Conservation (phyloP, 2,797 vertebrate species). For the Gambusia yucatana region DNA sequence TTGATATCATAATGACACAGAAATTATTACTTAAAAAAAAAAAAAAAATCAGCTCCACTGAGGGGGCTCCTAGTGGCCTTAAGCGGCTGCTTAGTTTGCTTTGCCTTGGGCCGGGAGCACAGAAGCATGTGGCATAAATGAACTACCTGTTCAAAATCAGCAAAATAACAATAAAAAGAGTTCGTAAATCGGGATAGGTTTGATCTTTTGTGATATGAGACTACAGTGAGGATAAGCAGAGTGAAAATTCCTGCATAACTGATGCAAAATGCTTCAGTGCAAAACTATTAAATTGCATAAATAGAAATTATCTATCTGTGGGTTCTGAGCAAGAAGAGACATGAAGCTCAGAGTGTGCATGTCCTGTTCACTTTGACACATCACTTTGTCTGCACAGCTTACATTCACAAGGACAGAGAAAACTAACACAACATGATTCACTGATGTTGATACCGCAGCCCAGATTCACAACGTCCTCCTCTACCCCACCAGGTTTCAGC, state of each 20-base stretch:
- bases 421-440: constrained; percentile 56
- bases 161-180: constrained; percentile 12
- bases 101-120: neutral
- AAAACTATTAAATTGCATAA: constrained; percentile 5
- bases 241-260: constrained; percentile 21
- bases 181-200: neutral
- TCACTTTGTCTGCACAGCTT: constrained; percentile 61
- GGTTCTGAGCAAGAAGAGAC: constrained; percentile 28
- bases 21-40: too few species aligned
- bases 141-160: constrained; percentile 4
- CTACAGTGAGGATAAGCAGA: constrained; percentile 5
- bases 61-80: too few species aligned
- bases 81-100: too few species aligned
- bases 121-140: constrained; percentile 11
- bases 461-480: constrained; percentile 13
- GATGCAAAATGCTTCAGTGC: constrained; percentile 2
- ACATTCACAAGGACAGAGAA: constrained; percentile 52
- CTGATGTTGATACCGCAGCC: constrained; percentile 48
- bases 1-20: too few species aligned
- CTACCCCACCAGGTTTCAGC: constrained; percentile 3
- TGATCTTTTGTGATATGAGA: neutral
- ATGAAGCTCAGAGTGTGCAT: constrained; percentile 25
- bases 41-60: too few species aligned
- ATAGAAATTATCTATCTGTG: constrained; percentile 4
- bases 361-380: constrained; percentile 46